phyloP scores from a whole-genome alignment of 2,888 invertebrate genomes.

The Latrodectus hesperus region DNA sequence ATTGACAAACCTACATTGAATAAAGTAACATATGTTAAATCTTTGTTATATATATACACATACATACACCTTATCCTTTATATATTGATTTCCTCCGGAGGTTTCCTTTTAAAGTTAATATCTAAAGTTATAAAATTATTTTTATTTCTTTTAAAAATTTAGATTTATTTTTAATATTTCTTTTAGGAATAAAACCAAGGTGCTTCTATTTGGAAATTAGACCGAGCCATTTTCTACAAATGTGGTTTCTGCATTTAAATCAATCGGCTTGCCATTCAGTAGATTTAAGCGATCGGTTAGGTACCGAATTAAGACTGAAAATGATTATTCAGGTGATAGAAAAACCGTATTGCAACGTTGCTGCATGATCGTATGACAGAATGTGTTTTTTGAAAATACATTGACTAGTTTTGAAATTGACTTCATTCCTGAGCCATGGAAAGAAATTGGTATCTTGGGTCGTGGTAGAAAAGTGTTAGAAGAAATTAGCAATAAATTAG shows the following conservation, averaged over 20 bases:
- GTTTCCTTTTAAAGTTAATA: too few species aligned
- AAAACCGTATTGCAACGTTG: slow-evolving; percentile 78
- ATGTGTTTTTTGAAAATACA: slow-evolving; percentile 89
- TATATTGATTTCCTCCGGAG: too few species aligned
- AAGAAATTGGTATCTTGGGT: slow-evolving; percentile 86
- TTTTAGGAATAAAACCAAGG: too few species aligned
- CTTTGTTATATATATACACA: too few species aligned
- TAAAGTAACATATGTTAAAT: too few species aligned
- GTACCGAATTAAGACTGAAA: slow-evolving; percentile 90
- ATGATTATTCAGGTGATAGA: slow-evolving; percentile 91
- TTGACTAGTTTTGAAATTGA: slow-evolving; percentile 79
- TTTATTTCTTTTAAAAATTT: too few species aligned
- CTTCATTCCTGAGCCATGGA: slow-evolving; percentile 82
- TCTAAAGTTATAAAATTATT: too few species aligned
- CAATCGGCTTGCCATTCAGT: slow-evolving; percentile 84
- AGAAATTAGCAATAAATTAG: too few species aligned
- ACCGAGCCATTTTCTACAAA: slow-evolving; percentile 93
- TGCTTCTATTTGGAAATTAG: slow-evolving; percentile 77
- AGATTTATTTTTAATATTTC: too few species aligned
- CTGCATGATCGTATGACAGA: slow-evolving; percentile 95
- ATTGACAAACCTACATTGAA: too few species aligned
- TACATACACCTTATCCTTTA: too few species aligned
- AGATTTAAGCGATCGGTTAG: slow-evolving; percentile 96
- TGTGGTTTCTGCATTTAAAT: slow-evolving; percentile 93
- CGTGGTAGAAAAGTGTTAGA: slow-evolving; percentile 86